Evolutionary conservation across 1,140 invertebrate genomes (phyloP).

Genomic region (Proctacanthus coquilletti): DNA sequence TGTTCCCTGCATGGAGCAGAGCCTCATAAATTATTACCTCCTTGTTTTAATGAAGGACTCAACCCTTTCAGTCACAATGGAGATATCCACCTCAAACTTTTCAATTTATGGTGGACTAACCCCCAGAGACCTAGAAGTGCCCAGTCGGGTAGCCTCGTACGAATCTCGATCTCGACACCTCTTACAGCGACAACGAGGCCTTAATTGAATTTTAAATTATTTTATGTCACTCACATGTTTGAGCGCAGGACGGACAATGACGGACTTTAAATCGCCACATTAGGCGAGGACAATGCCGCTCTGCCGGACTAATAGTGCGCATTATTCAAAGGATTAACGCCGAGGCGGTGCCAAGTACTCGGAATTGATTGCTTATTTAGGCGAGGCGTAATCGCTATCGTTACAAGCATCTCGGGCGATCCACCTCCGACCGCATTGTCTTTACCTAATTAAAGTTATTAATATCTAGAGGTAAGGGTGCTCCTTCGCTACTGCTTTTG

Average conservation of each 20-base stretch:
- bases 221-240: conserved; percentile 1
- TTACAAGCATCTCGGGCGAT: background rate
- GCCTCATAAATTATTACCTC: too few species aligned
- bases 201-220: conserved; percentile 1
- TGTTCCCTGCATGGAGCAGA: too few species aligned
- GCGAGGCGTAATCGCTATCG: background rate
- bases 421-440: background rate
- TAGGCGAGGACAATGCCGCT: background rate
- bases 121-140: too few species aligned
- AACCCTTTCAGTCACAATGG: too few species aligned
- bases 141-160: too few species aligned
- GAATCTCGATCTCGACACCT: too few species aligned
- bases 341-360: background rate
- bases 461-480: background rate
- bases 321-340: background rate
- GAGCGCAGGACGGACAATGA: background rate
- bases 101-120: too few species aligned
- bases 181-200: too few species aligned
- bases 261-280: background rate
- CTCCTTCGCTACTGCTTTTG: too few species aligned
- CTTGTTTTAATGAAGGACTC: too few species aligned
- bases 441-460: background rate
- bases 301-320: background rate
- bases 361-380: background rate
- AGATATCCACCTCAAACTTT: too few species aligned